These are phyloP conservation scores for Sciurus vulgaris DNA, from an alignment of 2,797 vertebrate species.

Conservation along the genomic window DNA sequence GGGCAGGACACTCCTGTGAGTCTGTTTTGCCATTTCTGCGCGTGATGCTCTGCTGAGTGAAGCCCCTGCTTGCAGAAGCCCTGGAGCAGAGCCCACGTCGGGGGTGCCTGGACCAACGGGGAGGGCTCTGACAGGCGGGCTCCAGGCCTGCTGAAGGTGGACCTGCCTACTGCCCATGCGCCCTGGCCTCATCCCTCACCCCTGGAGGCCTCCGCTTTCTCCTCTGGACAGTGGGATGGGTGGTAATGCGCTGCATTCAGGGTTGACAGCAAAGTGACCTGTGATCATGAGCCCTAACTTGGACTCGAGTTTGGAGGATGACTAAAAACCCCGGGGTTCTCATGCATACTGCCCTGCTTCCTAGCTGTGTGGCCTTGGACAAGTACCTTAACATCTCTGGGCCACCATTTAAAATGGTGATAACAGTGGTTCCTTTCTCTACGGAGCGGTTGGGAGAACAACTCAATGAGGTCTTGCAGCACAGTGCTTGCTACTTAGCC, in stretches of 20 bases:
- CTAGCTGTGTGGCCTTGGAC: background rate
- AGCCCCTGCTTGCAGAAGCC: background rate
- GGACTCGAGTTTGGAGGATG: too few species aligned
- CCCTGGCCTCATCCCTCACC: background rate
- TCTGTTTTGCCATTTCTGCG: background rate
- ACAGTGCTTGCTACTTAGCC: background rate
- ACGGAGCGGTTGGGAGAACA: background rate
- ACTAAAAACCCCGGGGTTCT: background rate
- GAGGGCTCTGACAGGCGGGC: too few species aligned
- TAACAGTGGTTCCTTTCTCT: background rate
- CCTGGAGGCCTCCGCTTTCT: background rate
- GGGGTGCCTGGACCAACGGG: background rate
- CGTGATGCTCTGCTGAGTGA: background rate
- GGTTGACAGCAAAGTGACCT: background rate
- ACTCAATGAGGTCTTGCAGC: background rate
- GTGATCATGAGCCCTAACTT: background rate
- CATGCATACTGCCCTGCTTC: background rate
- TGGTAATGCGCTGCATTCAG: background rate
- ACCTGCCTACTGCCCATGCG: fast-evolving
- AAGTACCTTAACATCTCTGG: background rate
- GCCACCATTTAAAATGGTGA: background rate
- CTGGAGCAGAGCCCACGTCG: background rate
- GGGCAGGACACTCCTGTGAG: background rate
- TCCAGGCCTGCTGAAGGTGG: too few species aligned
- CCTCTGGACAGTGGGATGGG: background rate